These are phyloP conservation scores for Eumaeus atala DNA, from an alignment of 1,140 invertebrate genomes.

Conservation along the genomic window DNA sequence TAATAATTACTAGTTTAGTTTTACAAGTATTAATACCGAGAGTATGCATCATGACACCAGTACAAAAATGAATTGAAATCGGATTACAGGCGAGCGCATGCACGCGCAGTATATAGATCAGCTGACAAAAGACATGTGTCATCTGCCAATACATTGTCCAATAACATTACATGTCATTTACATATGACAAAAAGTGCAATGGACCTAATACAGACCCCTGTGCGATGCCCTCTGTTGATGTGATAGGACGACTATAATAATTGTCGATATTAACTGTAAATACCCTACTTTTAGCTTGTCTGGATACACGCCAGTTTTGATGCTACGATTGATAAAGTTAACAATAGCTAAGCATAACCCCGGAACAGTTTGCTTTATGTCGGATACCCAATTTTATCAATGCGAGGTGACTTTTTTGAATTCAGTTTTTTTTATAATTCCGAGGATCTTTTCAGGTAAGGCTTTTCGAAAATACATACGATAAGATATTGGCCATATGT, in stretches of 20 bases:
- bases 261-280: slow-evolving; percentile 20
- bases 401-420: too few species aligned
- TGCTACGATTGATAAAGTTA: too few species aligned
- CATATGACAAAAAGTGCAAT: slow-evolving; percentile 23
- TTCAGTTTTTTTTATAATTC: slow-evolving; percentile 26
- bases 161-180: slow-evolving; percentile 26
- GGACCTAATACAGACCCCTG: slow-evolving; percentile 29
- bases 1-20: not conserved
- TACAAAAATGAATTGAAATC: slow-evolving; percentile 13
- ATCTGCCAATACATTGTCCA: slow-evolving; percentile 27
- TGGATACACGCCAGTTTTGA: slow-evolving; percentile 30
- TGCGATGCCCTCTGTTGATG: too few species aligned
- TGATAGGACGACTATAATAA: slow-evolving; percentile 14
- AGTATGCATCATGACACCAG: not conserved
- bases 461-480: slow-evolving; percentile 30
- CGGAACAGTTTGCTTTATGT: too few species aligned
- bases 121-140: slow-evolving; percentile 28
- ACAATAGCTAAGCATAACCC: too few species aligned
- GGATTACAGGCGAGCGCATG: not conserved
- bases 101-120: slow-evolving; percentile 16
- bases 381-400: too few species aligned
- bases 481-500: slow-evolving; percentile 21
- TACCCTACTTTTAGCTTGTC: slow-evolving; percentile 25
- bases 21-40: not conserved
- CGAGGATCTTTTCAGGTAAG: slow-evolving; percentile 13